Conservation (phyloP, 2,797 vertebrate species). For the Notolepis coatsorum region DNA sequence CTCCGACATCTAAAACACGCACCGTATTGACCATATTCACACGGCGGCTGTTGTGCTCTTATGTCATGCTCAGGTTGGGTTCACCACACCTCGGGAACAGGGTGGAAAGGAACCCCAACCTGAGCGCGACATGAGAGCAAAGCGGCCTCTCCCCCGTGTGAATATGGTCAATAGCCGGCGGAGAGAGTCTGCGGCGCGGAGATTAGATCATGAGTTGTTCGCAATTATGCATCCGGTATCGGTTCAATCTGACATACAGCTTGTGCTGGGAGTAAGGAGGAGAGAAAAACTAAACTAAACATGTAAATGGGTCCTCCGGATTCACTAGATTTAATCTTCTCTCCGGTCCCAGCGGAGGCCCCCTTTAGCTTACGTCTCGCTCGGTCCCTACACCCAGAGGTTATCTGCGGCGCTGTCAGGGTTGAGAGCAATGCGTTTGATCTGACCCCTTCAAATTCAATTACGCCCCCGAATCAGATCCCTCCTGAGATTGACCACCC, state of each 20-base stretch:
- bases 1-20: too few relatives aligned
- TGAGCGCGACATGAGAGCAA: too few relatives aligned
- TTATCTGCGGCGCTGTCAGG: conserved; percentile 55
- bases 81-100: too few relatives aligned
- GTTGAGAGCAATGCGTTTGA: conserved; percentile 53
- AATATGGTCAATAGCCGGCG: too few relatives aligned
- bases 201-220: neutral
- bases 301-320: conserved; percentile 35
- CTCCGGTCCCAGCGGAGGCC: conserved; percentile 14
- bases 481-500: conserved; percentile 49
- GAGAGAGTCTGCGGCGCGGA: too few relatives aligned
- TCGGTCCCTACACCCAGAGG: conserved; percentile 46
- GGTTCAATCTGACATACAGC: conserved; percentile 33
- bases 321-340: conserved; percentile 54
- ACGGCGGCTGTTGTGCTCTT: too few relatives aligned
- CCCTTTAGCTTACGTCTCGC: conserved; percentile 14
- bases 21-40: too few relatives aligned
- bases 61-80: too few relatives aligned
- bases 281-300: conserved; percentile 37
- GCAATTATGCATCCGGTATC: conserved; percentile 48
- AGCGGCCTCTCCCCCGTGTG: too few relatives aligned
- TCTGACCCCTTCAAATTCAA: conserved; percentile 74
- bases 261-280: conserved; percentile 12
- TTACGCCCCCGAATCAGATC: conserved; percentile 64
- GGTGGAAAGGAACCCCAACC: too few relatives aligned